phyloP scores from a whole-genome alignment of 2,113 vertebrate species.

The Planiliza haematocheilus region DNA sequence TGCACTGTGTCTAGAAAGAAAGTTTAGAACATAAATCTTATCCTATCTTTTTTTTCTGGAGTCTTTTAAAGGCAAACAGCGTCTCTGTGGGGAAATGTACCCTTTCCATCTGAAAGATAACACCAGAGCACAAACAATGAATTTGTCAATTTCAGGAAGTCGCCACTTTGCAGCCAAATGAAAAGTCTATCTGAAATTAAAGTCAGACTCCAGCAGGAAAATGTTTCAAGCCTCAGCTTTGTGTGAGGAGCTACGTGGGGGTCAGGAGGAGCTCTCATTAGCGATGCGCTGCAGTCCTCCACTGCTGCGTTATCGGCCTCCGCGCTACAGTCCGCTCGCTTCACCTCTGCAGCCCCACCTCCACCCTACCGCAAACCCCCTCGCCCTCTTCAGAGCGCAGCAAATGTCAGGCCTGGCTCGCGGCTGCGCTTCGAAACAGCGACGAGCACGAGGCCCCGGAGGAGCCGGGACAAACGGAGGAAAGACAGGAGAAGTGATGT shows the following conservation, averaged over 20 bases:
- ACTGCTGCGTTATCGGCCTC: constrained; percentile 16
- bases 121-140: constrained; percentile 4
- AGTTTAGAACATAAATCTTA: neutral
- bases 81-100: constrained; percentile 29
- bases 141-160: constrained; percentile 27
- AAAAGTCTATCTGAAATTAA: constrained; percentile 13
- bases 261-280: constrained; percentile 47
- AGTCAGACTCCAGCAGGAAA: constrained; percentile 20
- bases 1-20: neutral
- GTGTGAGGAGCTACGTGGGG: constrained; percentile 6
- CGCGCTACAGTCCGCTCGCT: constrained; percentile 29
- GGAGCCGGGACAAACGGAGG: constrained; percentile 1
- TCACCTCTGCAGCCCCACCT: constrained; percentile 33
- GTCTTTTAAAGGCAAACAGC: neutral
- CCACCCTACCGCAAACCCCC: neutral
- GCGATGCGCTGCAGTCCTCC: constrained; percentile 33
- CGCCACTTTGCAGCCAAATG: neutral
- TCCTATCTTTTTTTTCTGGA: neutral
- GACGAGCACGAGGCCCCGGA: constrained; percentile 12
- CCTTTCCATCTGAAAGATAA: constrained; percentile 27
- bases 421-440: constrained; percentile 16
- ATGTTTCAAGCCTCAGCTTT: neutral
- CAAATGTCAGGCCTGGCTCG: constrained; percentile 58
- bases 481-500: neutral
- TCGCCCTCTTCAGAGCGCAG: neutral